Evolutionary conservation across 2,888 invertebrate genomes (phyloP).

Genomic region (Mellilla xanthometata): DNA sequence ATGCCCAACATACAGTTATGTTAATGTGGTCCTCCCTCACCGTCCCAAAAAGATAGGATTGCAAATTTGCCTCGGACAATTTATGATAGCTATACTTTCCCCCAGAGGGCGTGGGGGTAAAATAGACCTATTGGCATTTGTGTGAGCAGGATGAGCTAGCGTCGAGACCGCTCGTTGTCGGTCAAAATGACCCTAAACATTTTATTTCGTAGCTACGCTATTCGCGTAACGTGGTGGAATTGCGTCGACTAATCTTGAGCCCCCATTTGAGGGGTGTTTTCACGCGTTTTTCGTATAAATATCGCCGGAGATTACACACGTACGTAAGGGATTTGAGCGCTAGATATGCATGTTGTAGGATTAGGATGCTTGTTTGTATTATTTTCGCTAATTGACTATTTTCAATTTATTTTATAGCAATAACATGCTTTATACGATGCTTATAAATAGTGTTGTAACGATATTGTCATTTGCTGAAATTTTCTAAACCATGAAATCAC

Average conservation of each 20-base stretch:
- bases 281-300: constrained; percentile 67
- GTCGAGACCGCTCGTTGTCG: constrained; percentile 63
- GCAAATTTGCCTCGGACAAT: constrained; percentile 81
- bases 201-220: constrained; percentile 77
- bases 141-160: constrained; percentile 55
- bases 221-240: constrained; percentile 68
- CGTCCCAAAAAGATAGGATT: constrained; percentile 77
- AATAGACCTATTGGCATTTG: constrained; percentile 78
- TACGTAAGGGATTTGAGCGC: constrained; percentile 29
- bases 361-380: constrained; percentile 26
- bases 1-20: constrained; percentile 75
- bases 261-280: constrained; percentile 71
- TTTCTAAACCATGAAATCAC: too few species aligned
- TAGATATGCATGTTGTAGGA: constrained; percentile 20
- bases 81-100: constrained; percentile 74
- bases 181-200: constrained; percentile 80
- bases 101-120: constrained; percentile 64
- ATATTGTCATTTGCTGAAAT: too few species aligned
- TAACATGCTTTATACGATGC: too few species aligned
- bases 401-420: not conserved
- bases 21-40: constrained; percentile 73
- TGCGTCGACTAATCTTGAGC: constrained; percentile 75
- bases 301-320: constrained; percentile 62
- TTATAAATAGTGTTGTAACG: too few species aligned
- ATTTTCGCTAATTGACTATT: constrained; percentile 23